Evolutionary conservation across 2,113 vertebrate genomes (phyloP).

Genomic region (Ondatra zibethicus): DNA sequence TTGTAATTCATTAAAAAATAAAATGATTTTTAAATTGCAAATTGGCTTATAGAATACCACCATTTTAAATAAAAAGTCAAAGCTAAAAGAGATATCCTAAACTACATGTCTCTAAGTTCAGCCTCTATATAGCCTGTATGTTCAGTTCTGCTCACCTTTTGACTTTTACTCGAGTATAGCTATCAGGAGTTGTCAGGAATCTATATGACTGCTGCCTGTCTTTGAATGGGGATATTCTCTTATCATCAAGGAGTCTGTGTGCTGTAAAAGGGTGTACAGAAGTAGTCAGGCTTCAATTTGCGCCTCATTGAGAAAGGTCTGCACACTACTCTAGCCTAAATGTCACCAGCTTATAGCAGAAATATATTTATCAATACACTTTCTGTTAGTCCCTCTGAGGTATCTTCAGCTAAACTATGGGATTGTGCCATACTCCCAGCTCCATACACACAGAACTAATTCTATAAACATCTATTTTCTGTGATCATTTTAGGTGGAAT

Average conservation of each 20-base stretch:
- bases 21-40: not conserved
- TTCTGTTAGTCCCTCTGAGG: not conserved
- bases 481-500: not conserved
- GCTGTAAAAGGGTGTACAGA: not conserved
- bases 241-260: not conserved
- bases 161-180: not conserved
- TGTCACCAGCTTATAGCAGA: not conserved
- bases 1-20: not conserved
- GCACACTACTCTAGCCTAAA: accelerated
- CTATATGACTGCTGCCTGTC: too few relatives aligned
- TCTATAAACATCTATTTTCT: not conserved
- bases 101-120: not conserved
- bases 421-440: not conserved
- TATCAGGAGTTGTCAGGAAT: not conserved
- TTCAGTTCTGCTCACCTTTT: not conserved
- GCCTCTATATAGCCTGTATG: not conserved
- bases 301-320: not conserved
- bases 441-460: not conserved
- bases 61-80: not conserved
- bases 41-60: not conserved
- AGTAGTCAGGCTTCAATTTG: not conserved
- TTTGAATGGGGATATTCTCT: not conserved
- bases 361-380: not conserved
- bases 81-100: not conserved
- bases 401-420: not conserved